These are phyloP conservation scores for Acanthopleura granulata DNA, from an alignment of 2,888 invertebrate genomes.

Conservation along the genomic window DNA sequence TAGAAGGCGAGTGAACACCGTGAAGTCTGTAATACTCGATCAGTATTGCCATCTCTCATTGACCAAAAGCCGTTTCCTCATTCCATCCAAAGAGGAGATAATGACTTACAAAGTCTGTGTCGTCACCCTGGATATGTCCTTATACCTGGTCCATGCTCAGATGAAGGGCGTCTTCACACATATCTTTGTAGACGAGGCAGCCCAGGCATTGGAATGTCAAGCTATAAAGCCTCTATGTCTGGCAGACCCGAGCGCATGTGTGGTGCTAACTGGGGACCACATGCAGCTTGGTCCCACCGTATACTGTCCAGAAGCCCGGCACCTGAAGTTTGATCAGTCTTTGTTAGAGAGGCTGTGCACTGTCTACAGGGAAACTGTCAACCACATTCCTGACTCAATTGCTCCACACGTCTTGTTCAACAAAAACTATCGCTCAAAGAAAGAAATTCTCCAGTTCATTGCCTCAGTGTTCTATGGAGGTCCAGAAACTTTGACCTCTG, in stretches of 20 bases:
- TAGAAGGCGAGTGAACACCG: constrained; percentile 51
- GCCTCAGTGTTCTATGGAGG: constrained; percentile 65
- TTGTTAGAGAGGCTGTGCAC: constrained; percentile 60
- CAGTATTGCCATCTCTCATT: constrained; percentile 50
- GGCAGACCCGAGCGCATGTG: constrained; percentile 60
- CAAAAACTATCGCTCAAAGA: constrained; percentile 64
- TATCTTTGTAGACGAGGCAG: constrained; percentile 64
- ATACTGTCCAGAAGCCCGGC: constrained; percentile 56
- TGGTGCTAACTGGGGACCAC: constrained; percentile 66
- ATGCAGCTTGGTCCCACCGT: constrained; percentile 62
- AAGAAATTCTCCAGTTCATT: constrained; percentile 64
- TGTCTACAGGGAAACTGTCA: constrained; percentile 49
- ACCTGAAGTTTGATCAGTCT: constrained; percentile 59
- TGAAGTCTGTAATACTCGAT: constrained; percentile 44
- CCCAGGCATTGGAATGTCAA: constrained; percentile 62
- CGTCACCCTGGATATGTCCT: constrained; percentile 57
- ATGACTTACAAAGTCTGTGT: constrained; percentile 52
- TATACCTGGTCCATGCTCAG: constrained; percentile 42
- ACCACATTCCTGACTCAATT: constrained; percentile 30
- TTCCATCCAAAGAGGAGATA: constrained; percentile 48
- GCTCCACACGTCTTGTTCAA: constrained; percentile 58
- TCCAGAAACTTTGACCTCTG: constrained; percentile 54
- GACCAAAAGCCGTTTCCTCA: constrained; percentile 25
- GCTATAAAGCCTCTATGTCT: constrained; percentile 63
- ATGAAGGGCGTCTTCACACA: constrained; percentile 58